Conservation (phyloP, 2,888 invertebrate species). For the Metalampra italica region DNA sequence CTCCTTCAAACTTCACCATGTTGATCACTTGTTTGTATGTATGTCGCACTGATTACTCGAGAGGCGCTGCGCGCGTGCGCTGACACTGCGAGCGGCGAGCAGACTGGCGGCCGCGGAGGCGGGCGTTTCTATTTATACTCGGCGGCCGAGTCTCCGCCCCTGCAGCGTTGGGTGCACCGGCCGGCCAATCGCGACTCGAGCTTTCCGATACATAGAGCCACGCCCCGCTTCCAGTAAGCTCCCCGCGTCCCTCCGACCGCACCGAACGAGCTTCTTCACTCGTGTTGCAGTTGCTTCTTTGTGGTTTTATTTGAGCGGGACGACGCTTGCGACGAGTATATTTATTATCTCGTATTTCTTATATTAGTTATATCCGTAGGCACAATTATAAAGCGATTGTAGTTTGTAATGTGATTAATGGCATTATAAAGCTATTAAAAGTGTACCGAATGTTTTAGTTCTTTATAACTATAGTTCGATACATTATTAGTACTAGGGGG, state of each 20-base stretch:
- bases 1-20: constrained; percentile 81
- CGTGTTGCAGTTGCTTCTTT: constrained; percentile 16
- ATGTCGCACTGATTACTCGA: constrained; percentile 24
- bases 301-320: constrained; percentile 22
- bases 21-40: constrained; percentile 42
- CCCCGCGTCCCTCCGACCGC: constrained; percentile 21
- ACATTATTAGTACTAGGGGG: background rate
- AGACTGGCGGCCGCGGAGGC: constrained; percentile 70
- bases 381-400: constrained; percentile 45
- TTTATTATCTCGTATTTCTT: constrained; percentile 35
- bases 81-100: constrained; percentile 53
- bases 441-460: constrained; percentile 17
- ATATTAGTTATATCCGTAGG: constrained; percentile 35
- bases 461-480: background rate
- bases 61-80: constrained; percentile 53
- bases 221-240: constrained; percentile 42
- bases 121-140: constrained; percentile 57
- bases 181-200: constrained; percentile 47
- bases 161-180: constrained; percentile 31
- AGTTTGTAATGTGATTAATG: constrained; percentile 36
- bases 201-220: constrained; percentile 61
- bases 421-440: constrained; percentile 26
- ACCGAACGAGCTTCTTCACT: constrained; percentile 9
- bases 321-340: constrained; percentile 27
- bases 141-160: constrained; percentile 43